Conservation (phyloP, 1,140 invertebrate genomes). For the Drosophila persimilis region DNA sequence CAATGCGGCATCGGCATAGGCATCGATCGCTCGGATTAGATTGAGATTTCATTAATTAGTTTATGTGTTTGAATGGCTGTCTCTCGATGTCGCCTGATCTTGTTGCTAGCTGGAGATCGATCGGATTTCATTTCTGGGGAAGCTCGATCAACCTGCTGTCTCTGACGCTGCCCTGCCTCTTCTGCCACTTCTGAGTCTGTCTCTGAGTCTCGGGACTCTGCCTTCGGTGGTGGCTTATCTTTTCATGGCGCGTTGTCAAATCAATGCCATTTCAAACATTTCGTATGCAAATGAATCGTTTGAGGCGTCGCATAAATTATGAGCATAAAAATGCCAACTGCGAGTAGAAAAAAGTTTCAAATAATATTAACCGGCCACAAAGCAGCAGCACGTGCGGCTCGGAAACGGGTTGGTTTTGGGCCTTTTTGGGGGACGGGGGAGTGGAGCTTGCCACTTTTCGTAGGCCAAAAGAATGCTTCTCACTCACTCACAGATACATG, state of each 20-base stretch:
- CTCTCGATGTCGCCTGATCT: slow-evolving; percentile 23
- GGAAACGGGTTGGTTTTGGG: slow-evolving; percentile 20
- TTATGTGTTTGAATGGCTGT: slow-evolving; percentile 29
- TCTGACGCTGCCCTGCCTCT: not conserved
- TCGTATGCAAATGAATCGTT: slow-evolving; percentile 71
- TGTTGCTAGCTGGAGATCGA: slow-evolving; percentile 13
- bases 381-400: slow-evolving; percentile 53
- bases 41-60: slow-evolving; percentile 80
- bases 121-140: slow-evolving; percentile 8
- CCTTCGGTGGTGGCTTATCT: too few species aligned
- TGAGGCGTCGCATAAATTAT: slow-evolving; percentile 70
- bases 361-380: slow-evolving; percentile 18
- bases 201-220: too few species aligned
- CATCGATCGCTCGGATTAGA: slow-evolving; percentile 62
- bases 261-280: slow-evolving; percentile 77
- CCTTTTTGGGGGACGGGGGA: not conserved
- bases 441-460: slow-evolving; percentile 19
- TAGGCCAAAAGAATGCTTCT: slow-evolving; percentile 18
- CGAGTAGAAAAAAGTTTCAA: slow-evolving; percentile 32
- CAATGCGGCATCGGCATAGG: too few species aligned
- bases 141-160: slow-evolving; percentile 32
- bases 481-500: slow-evolving; percentile 12
- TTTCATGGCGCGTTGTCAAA: slow-evolving; percentile 61
- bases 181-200: too few species aligned
- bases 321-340: slow-evolving; percentile 69